Base-by-base conservation (phyloP, 2,888 invertebrate genomes). In the Callimorpha dominula region DNA sequence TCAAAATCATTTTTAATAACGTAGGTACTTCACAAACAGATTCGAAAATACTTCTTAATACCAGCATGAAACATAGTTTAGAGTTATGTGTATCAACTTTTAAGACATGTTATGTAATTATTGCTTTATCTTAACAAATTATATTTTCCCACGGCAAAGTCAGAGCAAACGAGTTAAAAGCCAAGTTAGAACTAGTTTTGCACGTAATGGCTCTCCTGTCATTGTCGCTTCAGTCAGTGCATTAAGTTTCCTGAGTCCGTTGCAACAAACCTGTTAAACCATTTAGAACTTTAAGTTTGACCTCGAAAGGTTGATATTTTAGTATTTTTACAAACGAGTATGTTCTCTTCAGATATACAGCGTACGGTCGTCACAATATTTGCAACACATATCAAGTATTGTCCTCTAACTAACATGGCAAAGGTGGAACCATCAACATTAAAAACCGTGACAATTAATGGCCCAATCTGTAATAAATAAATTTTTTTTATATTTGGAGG, bases 121-220 rank as follows among this genome's bases (percentile, higher is more conserved):
- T 77, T 74, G 52, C 64, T 70, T 66, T n/a, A n/a, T 54, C 42
- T 11, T 43, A 60, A 78, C 70, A 83, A 84, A 80, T 71, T 77
- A 79, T 75, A 77, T 76, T 74, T 81, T 81, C 85, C 73, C 84
- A 82, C 79, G 77, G 81, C 77, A 76, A 78, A 57, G 74, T 63
- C 3, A 70, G 62, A 75, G 65, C 52, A 75, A 84, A 84, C 79
- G 67, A 80, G 79, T 79, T 81, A 77, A 77, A 78, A 84, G 77
- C 70, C 64, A 73, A 77, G 83, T 81, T 81, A 79, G 68, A 85
- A 85, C 83, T 78, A 83, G 85, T 88, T 89, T 84, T 83, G 60
- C 80, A 83, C 83, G 79, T 86, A 87, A 87, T 87, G 80, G 85
- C 83, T 86, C 81, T 86, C 81, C 85, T 84, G 88, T 87, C 86